Conservation (phyloP, 2,888 invertebrate species). For the Maniola hyperantus region DNA sequence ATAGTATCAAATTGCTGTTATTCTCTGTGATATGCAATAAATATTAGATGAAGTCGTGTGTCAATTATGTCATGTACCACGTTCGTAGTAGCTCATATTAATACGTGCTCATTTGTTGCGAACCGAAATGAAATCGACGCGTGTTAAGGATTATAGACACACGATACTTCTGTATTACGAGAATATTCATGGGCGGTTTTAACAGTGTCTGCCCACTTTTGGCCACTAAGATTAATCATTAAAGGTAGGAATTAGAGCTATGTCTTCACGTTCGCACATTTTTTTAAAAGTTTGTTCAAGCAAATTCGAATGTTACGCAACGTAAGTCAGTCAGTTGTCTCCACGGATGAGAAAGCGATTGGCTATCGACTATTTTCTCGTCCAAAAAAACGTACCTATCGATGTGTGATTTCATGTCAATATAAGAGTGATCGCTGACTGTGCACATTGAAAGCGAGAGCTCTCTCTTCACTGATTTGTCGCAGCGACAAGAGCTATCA, state of each 20-base stretch:
- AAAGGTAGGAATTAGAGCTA: neutral
- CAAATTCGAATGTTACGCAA: neutral
- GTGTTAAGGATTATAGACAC: slow-evolving; percentile 69
- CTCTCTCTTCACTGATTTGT: too few relatives aligned
- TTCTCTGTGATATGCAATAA: slow-evolving; percentile 69
- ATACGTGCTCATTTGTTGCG: slow-evolving; percentile 74
- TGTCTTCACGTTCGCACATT: neutral
- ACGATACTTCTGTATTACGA: slow-evolving; percentile 42
- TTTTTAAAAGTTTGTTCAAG: neutral
- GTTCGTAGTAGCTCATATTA: slow-evolving; percentile 63
- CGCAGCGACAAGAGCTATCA: too few relatives aligned
- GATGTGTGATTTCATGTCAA: too few relatives aligned
- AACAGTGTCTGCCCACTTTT: neutral
- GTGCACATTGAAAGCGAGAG: too few relatives aligned
- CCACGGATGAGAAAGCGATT: too few relatives aligned
- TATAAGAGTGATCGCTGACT: too few relatives aligned
- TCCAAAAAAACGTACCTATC: too few relatives aligned
- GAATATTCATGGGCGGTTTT: neutral
- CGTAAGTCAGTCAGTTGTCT: too few relatives aligned
- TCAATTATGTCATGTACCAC: slow-evolving; percentile 64
- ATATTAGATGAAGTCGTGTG: slow-evolving; percentile 74
- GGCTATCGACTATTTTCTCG: too few relatives aligned
- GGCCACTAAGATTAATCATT: neutral
- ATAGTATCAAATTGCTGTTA: slow-evolving; percentile 67
- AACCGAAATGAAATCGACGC: slow-evolving; percentile 73